These are phyloP conservation scores for Falcaria lacertinaria DNA, from an alignment of 2,888 invertebrate genomes.

Conservation along the genomic window DNA sequence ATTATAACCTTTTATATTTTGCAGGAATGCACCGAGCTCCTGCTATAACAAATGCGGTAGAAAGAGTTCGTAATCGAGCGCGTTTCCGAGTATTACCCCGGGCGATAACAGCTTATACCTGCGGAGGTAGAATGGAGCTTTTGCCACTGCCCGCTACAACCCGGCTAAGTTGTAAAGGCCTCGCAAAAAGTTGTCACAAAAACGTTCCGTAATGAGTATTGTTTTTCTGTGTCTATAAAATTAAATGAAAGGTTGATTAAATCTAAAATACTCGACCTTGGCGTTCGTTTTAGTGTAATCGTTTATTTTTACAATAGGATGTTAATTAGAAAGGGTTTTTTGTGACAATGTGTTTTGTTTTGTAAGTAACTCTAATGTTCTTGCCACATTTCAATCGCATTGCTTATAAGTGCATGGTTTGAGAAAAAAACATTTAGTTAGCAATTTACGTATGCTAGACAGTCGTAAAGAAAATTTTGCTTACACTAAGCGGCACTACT, in stretches of 20 bases:
- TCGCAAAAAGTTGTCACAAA: constrained; percentile 15
- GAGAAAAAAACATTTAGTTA: no score
- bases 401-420: no score
- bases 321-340: neutral
- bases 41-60: neutral
- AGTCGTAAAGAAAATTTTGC: neutral
- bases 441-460: neutral
- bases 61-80: constrained; percentile 6
- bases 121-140: constrained; percentile 22
- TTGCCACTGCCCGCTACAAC: constrained; percentile 32
- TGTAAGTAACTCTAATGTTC: no score
- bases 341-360: neutral
- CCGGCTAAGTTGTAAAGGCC: constrained; percentile 35
- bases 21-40: neutral
- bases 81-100: constrained; percentile 43
- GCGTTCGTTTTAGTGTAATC: constrained; percentile 13
- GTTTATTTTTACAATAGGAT: constrained; percentile 3
- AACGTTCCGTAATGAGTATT: constrained; percentile 23
- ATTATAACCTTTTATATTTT: neutral
- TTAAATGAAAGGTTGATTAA: constrained; percentile 21
- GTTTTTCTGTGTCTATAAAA: constrained; percentile 29
- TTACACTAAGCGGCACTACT: neutral
- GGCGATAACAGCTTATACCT: constrained; percentile 47
- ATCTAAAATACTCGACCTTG: constrained; percentile 26
- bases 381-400: no score